Evolutionary conservation across 2,888 invertebrate genomes (phyloP), one percentile per base, ranked within the genome.

Genomic region (Scaptomyza cyrtandrae): DNA sequence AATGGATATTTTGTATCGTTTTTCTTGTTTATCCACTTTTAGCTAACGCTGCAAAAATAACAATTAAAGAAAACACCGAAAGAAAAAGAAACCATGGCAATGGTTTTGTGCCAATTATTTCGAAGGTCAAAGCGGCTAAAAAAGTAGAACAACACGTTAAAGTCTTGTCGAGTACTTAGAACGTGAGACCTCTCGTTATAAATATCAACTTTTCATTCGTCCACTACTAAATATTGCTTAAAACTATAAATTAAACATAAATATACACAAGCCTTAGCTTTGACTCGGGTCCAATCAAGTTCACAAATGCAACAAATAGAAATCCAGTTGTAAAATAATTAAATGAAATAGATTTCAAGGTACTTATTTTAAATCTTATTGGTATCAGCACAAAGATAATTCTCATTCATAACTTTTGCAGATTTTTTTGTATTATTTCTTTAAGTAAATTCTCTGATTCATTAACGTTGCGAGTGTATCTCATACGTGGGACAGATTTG

Each of bases 1-100:
- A 68, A 58, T 24, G 1, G 1, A 56, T 39, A 16, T 48, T 14
- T 10, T 44, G 6, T 6, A 37, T 37, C 11, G 10, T 33, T 11
- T 48, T 46, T 43, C 19, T 1, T 16, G 27, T 11, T 53, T 37
- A 16, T 48, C 44, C 39, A 16, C 35, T 50, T 65, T 43, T 45
- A 16, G 74, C 74, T 55, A 27, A 33, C 56, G 41, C 41, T 45
- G 61, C 66, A 37, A 56, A 52, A 43, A 43, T 35, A 14, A 14
- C 35, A 16, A 16, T 33, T 24, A 57, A 71, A n/a, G 9, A 16
- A 37, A 37, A 50, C 6, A 35, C 9, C 33, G 16, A 39, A 53
- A 9, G 29, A 33, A 24, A n/a, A 43, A 41, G 53, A 54, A 65
- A 46, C 45, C 66, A 46, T 27, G 65, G 53, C 45, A 52, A 64